Evolutionary conservation across 2,888 invertebrate species (phyloP).

Genomic region (Ornithoptera alexandrae): DNA sequence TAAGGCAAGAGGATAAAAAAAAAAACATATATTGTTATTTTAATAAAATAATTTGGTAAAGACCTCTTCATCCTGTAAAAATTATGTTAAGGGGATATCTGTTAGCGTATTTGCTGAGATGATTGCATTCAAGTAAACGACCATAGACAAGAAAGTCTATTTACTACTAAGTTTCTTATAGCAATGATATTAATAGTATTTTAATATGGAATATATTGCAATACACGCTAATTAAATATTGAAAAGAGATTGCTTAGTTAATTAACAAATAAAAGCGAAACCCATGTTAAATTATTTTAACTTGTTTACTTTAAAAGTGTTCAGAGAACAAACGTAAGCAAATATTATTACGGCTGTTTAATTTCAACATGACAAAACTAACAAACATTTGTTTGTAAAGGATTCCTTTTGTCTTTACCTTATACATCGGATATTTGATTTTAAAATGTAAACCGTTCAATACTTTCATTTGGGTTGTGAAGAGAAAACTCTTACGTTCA

Average conservation of each 20-base stretch:
- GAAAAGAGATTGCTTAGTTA: constrained; percentile 20
- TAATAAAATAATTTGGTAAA: neutral
- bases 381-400: constrained; percentile 47
- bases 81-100: no score
- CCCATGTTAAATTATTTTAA: constrained; percentile 12
- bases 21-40: neutral
- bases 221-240: neutral
- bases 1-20: neutral
- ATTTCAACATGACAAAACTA: constrained; percentile 45
- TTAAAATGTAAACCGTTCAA: neutral
- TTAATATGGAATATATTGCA: neutral
- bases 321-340: constrained; percentile 37
- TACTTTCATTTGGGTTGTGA: neutral
- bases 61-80: neutral
- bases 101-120: no score
- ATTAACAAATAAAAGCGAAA: constrained; percentile 20
- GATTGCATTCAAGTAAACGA: no score
- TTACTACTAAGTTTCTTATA: no score
- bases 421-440: constrained; percentile 1
- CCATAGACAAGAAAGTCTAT: no score
- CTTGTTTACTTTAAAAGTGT: constrained; percentile 22
- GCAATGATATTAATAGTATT: no score
- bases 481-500: neutral
- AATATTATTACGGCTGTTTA: constrained; percentile 37
- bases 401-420: constrained; percentile 34